These are phyloP conservation scores for Dasyurus viverrinus DNA, from an alignment of 2,113 vertebrate genomes.

Conservation along the genomic window DNA sequence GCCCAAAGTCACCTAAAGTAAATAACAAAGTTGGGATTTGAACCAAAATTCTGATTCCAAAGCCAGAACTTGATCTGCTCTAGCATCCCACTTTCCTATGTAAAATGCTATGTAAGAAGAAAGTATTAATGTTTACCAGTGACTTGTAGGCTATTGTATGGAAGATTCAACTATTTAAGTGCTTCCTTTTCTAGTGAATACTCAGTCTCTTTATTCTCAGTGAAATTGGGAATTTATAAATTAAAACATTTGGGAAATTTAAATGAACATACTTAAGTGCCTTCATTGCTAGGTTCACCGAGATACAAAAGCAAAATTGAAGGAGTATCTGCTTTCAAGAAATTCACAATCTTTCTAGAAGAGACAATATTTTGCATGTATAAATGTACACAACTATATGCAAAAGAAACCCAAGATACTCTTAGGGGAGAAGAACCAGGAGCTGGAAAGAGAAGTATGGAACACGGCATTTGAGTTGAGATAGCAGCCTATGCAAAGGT, in stretches of 20 bases:
- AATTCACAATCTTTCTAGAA: background rate
- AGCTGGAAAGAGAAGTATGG: background rate
- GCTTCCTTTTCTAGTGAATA: background rate
- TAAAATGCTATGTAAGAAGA: background rate
- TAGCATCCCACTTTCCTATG: background rate
- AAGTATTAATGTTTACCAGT: background rate
- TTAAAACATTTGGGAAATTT: background rate
- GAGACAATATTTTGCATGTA: background rate
- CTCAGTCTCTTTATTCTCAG: background rate
- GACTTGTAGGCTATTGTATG: fast-evolving
- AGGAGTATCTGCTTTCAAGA: background rate
- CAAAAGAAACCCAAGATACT: background rate
- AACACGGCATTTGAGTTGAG: background rate
- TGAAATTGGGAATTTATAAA: background rate
- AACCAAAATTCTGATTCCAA: background rate
- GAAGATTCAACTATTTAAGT: background rate
- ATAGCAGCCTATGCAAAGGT: background rate
- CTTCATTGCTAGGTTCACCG: background rate
- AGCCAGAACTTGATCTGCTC: background rate
- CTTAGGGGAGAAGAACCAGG: background rate
- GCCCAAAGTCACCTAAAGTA: background rate
- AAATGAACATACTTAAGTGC: background rate
- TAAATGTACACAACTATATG: background rate
- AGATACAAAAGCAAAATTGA: background rate
- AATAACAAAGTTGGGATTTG: background rate